phyloP scores from a whole-genome alignment of 2,797 vertebrate genomes.

The Octomys mimax region DNA sequence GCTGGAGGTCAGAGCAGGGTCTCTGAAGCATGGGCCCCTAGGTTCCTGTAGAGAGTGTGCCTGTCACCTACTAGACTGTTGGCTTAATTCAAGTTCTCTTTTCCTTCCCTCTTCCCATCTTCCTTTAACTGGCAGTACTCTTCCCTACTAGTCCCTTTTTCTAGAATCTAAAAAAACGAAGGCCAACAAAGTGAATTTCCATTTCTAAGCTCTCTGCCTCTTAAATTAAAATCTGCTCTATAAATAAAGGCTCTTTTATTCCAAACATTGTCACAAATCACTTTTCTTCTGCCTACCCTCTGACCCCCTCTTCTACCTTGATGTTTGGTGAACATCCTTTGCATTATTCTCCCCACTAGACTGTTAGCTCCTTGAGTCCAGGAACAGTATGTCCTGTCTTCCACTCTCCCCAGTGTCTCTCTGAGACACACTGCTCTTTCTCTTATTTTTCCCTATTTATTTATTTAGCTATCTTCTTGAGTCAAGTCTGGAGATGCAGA shows the following conservation, averaged over 20 bases:
- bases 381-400: not conserved
- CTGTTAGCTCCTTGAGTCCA: not conserved
- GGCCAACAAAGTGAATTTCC: not conserved
- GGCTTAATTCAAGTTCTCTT: not conserved
- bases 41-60: not conserved
- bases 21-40: not conserved
- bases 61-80: not conserved
- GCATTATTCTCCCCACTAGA: not conserved
- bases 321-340: not conserved
- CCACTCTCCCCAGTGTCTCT: not conserved
- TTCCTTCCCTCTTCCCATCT: not conserved
- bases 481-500: not conserved
- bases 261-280: not conserved
- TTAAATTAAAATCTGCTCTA: not conserved
- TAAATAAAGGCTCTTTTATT: not conserved
- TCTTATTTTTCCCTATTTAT: not conserved
- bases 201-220: constrained; percentile 1
- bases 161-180: constrained; percentile 47
- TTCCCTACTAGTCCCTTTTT: not conserved
- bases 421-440: not conserved
- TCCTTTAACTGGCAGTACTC: too few relatives aligned
- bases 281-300: not conserved
- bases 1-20: not conserved
- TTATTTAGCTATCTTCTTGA: not conserved
- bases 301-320: not conserved